Evolutionary conservation across 2,888 invertebrate genomes (phyloP).

Genomic region (Isoperla grammatica): DNA sequence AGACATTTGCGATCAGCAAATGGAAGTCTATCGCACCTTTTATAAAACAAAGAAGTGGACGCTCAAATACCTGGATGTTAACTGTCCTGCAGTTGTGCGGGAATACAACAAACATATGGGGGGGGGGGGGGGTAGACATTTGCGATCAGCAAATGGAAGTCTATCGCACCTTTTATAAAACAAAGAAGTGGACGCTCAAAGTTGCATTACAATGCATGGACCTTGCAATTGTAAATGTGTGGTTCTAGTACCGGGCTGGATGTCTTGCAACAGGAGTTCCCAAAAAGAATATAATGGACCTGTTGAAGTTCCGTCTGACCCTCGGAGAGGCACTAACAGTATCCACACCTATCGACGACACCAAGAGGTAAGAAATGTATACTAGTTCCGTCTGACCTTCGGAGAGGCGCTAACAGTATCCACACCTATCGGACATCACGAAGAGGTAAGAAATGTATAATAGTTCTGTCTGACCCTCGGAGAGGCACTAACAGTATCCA

Average conservation of each 20-base stretch:
- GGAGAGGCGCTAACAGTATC: too few relatives aligned
- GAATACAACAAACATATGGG: constrained; percentile 37
- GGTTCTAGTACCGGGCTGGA: constrained; percentile 33
- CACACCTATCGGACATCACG: too few relatives aligned
- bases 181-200: constrained; percentile 38
- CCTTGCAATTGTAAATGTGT: constrained; percentile 31
- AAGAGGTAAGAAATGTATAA: too few relatives aligned
- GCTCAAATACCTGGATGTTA: constrained; percentile 27
- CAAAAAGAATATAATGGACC: neutral
- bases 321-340: constrained; percentile 6
- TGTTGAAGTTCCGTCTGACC: neutral
- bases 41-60: constrained; percentile 28
- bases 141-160: constrained; percentile 36
- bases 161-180: constrained; percentile 36
- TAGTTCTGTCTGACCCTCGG: too few relatives aligned
- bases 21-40: too few relatives aligned
- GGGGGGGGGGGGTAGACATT: constrained; percentile 37
- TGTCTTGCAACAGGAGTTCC: constrained; percentile 14
- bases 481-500: too few relatives aligned
- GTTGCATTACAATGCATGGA: constrained; percentile 34
- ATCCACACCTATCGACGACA: neutral
- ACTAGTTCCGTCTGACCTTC: too few relatives aligned
- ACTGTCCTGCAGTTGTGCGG: constrained; percentile 36
- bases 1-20: too few relatives aligned
- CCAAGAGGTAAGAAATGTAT: too few relatives aligned